Base-by-base conservation (phyloP, 2,888 invertebrate species). In the Onchidella celtica region DNA sequence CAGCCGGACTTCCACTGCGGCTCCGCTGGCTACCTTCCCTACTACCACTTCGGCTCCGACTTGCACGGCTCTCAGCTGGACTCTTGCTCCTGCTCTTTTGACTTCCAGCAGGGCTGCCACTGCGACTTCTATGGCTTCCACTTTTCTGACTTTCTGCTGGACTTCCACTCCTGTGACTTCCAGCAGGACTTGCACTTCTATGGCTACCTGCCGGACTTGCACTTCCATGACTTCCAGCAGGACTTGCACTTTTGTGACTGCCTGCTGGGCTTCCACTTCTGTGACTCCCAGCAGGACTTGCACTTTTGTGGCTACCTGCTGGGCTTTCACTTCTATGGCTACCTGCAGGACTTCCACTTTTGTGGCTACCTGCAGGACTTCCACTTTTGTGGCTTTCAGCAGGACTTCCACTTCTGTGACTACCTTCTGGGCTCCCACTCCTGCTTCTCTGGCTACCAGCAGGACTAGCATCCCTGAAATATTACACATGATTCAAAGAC, bases 401-500 rank as follows among this genome's bases (percentile, higher is more conserved):
- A 24, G 77, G 74, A 40, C 79, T 75, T 17, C 83, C 82, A 77
- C 87, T 86, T 21, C 85, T 84, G 32, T 85, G 84, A 29, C 85
- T 86, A 21, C 66, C 75, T 59, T 76, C 86, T 66, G 87, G 85
- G 55, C 85, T 81, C 29, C 80, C 81, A 55, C 74, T 61, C 21
- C 84, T 77, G 68, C 86, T 85, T n/a, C 85, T 82, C n/a, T 84
- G 84, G 34, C 84, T 85, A 27, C 79, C 77, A 66, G 83, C 78
- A 38, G 82, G 81, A 63, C 85, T 84, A n/a, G 82, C 77, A 61
- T 70, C 69, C 59, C 70, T 75, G 34, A n/a, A n/a, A n/a, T n/a
- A n/a, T n/a, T n/a, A n/a, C n/a, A n/a, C n/a, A n/a, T n/a, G n/a
- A n/a, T n/a, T n/a, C n/a, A n/a, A n/a, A n/a, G n/a, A n/a, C n/a